Base-by-base conservation (phyloP, 2,797 vertebrate species). In the Pseudochromis fuscus region DNA sequence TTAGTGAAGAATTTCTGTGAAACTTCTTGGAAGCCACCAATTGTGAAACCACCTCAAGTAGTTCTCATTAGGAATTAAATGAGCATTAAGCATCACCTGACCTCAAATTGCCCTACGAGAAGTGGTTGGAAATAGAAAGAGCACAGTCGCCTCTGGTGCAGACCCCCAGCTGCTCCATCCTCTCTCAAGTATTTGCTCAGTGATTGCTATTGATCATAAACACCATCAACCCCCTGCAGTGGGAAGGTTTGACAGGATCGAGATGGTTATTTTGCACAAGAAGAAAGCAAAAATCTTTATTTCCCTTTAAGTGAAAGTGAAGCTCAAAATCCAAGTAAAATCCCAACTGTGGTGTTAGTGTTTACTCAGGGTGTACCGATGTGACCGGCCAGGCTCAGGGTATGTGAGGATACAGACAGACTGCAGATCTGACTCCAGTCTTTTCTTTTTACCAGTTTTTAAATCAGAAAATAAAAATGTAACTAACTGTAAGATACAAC, bases 141-240 rank as follows among this genome's bases (percentile, higher is more conserved):
- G 25, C 27, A 37, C 27, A 2, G 37, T 30, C 3, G 27, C 28
- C 45, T 63, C 35, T 60, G 25, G 18, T 62, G 40, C 38, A 72
- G 28, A 66, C 24, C 30, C 1, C 46, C 44, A 53, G 50, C 67
- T 62, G 65, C 44, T 79, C 38, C 33, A 60, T 57, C 53, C 45
- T 42, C 23, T 63, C 10, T n/a, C 11, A 51, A 66, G 66, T 60
- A 49, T 78, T 78, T 59, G 12, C 19, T 69, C 64, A 5, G 45
- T 57, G 50, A 81, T 72, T 76, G 71, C 52, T 80, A 83, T 80
- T 73, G 69, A 86, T 87, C 63, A 83, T 37, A 67, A 77, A 44
- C 59, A 65, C 30, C 15, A 60, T 73, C 37, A 68, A 65, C 56
- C 42, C 18, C 57, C 61, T 25, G 24, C 45, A 66, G 46, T 61